A percentile compares a stretch with the other conserved stretches of the same genome.
These are phyloP conservation scores for Sebastes goodei DNA, from an alignment of 2,797 vertebrate genomes.

Conservation along the genomic window DNA sequence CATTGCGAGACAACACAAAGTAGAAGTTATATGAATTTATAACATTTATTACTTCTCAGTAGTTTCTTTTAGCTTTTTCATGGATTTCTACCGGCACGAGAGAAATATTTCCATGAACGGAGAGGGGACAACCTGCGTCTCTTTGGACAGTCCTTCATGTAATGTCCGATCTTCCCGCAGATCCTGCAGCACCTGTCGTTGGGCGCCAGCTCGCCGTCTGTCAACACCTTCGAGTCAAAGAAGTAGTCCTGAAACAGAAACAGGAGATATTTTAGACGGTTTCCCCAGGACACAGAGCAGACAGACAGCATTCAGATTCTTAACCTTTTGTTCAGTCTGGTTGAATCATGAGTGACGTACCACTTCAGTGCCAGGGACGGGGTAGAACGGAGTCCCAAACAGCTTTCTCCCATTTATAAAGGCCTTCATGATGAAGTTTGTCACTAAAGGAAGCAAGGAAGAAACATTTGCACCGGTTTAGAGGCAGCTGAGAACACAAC, in stretches of 20 bases:
- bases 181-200: slow-evolving; percentile 98
- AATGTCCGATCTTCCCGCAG: slow-evolving; percentile 98
- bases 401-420: slow-evolving; percentile 98
- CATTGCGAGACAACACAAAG: not conserved
- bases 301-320: not conserved
- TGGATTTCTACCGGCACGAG: fast-evolving
- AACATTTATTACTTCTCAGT: not conserved
- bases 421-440: slow-evolving; percentile 99
- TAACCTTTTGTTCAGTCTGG: too few species aligned
- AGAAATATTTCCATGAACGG: not conserved
- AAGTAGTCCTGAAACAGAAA: slow-evolving; percentile 90
- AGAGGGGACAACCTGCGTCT: slow-evolving; percentile 87
- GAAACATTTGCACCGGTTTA: not conserved
- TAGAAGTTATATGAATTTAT: not conserved
- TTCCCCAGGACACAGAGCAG: not conserved
- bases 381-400: slow-evolving; percentile 95
- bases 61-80: not conserved
- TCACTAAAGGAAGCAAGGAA: slow-evolving; percentile 84
- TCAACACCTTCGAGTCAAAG: slow-evolving; percentile 97
- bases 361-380: slow-evolving; percentile 90
- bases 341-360: slow-evolving; percentile 75
- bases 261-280: not conserved
- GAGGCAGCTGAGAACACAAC: not conserved
- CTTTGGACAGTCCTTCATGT: slow-evolving; percentile 99
- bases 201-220: slow-evolving; percentile 95